These are phyloP conservation scores for Panurus biarmicus DNA, from an alignment of 2,113 vertebrate genomes.

Conservation along the genomic window DNA sequence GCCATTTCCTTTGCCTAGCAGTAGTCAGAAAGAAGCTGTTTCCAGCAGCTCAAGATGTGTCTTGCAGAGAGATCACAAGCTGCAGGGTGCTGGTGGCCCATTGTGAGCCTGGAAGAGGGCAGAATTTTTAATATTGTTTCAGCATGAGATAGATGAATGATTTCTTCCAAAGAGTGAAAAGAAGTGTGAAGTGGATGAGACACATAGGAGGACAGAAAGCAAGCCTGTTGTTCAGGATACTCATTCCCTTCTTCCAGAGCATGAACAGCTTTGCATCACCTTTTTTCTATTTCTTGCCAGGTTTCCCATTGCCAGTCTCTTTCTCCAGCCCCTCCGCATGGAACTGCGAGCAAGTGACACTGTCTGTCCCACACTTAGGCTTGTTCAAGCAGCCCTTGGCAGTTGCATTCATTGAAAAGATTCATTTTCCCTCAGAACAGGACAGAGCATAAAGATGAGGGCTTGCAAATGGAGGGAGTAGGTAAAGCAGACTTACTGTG, in stretches of 20 bases:
- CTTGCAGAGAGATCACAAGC: neutral
- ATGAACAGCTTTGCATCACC: neutral
- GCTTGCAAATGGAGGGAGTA: neutral
- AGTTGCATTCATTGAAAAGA: neutral
- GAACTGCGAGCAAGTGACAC: neutral
- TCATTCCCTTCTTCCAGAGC: neutral
- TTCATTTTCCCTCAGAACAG: neutral
- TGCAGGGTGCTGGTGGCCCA: neutral
- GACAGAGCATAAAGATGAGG: neutral
- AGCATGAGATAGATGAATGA: neutral
- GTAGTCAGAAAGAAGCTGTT: neutral
- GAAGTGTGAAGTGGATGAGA: neutral
- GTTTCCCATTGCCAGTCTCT: neutral
- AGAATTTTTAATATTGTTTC: neutral
- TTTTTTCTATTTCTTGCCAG: neutral
- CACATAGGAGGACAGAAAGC: neutral
- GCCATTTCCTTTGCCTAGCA: neutral
- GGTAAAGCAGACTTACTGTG: neutral
- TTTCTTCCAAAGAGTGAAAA: neutral
- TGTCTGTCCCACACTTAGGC: neutral
- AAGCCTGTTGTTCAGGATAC: neutral
- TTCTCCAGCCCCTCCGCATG: neutral
- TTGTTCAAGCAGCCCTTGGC: neutral
- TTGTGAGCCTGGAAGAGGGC: accelerated
- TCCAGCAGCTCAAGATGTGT: neutral